Evolutionary conservation across 2,888 invertebrate species (phyloP).

Genomic region (Apodemia hepburni): DNA sequence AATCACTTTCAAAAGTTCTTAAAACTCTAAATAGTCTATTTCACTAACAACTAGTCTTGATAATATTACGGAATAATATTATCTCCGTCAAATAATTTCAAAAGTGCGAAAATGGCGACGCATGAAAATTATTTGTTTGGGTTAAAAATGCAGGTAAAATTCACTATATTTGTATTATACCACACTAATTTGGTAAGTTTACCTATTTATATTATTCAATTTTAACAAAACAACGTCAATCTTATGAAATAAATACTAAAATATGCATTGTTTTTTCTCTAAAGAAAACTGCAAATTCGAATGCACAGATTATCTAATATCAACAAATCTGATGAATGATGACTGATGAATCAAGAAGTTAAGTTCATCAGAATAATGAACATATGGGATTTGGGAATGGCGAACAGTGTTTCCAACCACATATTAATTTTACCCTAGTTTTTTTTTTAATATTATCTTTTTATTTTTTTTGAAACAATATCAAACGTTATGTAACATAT

Average conservation of each 20-base stretch:
- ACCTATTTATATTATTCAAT: neutral
- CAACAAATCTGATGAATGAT: slow-evolving; percentile 12
- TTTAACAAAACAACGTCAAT: slow-evolving; percentile 6
- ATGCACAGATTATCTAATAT: slow-evolving; percentile 13
- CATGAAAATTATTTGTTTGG: slow-evolving; percentile 32
- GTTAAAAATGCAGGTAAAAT: neutral
- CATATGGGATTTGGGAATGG: neutral
- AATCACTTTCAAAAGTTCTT: slow-evolving; percentile 5
- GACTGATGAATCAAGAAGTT: neutral
- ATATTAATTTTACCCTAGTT: neutral
- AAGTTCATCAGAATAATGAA: neutral
- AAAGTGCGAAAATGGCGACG: slow-evolving; percentile 51
- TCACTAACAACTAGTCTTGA: neutral
- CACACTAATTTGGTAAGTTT: slow-evolving; percentile 8
- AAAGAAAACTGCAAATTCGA: slow-evolving; percentile 13
- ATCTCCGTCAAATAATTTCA: slow-evolving; percentile 27
- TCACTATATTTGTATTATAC: neutral
- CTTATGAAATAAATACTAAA: neutral
- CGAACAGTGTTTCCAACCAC: neutral
- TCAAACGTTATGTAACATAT: too few relatives aligned
- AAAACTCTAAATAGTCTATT: neutral
- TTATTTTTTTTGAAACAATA: too few relatives aligned
- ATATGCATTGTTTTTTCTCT: slow-evolving; percentile 5
- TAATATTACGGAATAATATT: slow-evolving; percentile 1
- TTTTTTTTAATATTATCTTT: too few relatives aligned